phyloP scores from a whole-genome alignment of 2,888 invertebrate genomes.

The Bugula neritina region DNA sequence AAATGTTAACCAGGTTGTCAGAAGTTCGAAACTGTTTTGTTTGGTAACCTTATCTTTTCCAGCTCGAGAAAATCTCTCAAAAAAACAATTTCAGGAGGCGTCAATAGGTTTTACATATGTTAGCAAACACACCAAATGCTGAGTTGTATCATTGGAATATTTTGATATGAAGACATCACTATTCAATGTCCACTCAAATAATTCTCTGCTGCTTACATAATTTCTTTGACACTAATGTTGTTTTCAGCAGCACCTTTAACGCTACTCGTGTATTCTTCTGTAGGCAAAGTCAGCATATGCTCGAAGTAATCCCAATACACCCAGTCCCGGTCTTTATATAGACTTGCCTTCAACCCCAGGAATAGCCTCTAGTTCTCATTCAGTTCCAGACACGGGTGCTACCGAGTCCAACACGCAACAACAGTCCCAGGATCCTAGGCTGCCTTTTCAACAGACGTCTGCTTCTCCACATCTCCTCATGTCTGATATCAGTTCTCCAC shows the following conservation, averaged over 20 bases:
- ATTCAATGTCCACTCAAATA: too few species aligned
- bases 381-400: not conserved
- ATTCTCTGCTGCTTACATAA: too few species aligned
- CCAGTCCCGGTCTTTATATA: not conserved
- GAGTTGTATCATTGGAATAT: too few species aligned
- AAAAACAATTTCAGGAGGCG: too few species aligned
- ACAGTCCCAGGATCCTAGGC: not conserved
- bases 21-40: too few species aligned
- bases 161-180: too few species aligned
- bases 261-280: not conserved
- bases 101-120: too few species aligned
- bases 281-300: not conserved
- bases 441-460: not conserved
- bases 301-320: not conserved
- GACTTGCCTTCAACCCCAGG: not conserved
- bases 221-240: too few species aligned
- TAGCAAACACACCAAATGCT: too few species aligned
- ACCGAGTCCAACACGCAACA: not conserved
- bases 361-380: not conserved
- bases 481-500: constrained; percentile 1
- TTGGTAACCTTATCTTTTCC: too few species aligned
- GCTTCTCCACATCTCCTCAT: not conserved
- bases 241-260: not conserved
- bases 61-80: too few species aligned
- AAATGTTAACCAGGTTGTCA: too few species aligned